Conservation (phyloP, 2,888 invertebrate species). For the Chrysomela aeneicollis region DNA sequence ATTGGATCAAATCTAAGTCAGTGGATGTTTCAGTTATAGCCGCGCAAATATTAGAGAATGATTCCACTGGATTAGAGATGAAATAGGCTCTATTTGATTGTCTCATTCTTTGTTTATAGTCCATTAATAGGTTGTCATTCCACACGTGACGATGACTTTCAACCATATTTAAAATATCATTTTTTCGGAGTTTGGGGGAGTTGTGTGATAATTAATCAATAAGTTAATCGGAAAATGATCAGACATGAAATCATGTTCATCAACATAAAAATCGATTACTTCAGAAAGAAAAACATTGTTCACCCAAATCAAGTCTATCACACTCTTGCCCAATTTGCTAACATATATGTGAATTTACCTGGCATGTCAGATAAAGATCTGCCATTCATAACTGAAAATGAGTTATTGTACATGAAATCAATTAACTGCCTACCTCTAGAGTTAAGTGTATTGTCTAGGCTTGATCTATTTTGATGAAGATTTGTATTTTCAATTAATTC, state of each 20-base stretch:
- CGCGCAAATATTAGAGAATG: background rate
- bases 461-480: background rate
- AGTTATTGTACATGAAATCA: slow-evolving; percentile 12
- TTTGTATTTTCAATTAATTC: slow-evolving; percentile 8
- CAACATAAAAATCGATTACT: too few relatives aligned
- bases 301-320: slow-evolving; percentile 14
- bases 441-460: background rate
- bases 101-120: background rate
- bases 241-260: background rate
- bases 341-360: background rate
- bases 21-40: background rate
- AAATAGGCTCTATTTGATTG: background rate
- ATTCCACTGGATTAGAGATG: background rate
- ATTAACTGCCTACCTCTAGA: background rate
- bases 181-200: background rate
- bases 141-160: background rate
- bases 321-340: too few relatives aligned
- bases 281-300: too few relatives aligned
- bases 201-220: background rate
- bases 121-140: background rate
- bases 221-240: too few relatives aligned
- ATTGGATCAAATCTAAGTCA: background rate
- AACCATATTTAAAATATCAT: too few relatives aligned
- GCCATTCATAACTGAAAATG: slow-evolving; percentile 8
- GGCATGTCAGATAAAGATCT: background rate